These are phyloP conservation scores for Atopsyche davidsoni DNA, from an alignment of 1,140 invertebrate genomes.

Conservation along the genomic window DNA sequence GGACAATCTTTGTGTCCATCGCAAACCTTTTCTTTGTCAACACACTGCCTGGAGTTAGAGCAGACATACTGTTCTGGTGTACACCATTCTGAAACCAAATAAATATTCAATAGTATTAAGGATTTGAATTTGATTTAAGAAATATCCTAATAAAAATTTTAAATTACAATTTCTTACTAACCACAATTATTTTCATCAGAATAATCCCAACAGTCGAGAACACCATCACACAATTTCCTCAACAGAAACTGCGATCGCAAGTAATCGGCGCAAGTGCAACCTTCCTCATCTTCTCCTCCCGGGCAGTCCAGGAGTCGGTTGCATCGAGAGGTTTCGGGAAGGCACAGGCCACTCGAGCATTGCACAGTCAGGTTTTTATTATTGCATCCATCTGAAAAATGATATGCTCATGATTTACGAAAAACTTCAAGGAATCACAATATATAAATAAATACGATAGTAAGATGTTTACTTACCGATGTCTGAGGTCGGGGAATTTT, in stretches of 20 bases:
- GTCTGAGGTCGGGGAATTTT: constrained; percentile 15
- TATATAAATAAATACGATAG: constrained; percentile 2
- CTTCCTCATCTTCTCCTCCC: constrained; percentile 64
- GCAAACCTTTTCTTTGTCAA: constrained; percentile 61
- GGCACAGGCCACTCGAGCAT: constrained; percentile 61
- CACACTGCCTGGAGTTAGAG: constrained; percentile 62
- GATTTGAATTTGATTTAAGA: too few relatives aligned
- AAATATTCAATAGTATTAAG: too few relatives aligned
- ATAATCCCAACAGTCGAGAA: constrained; percentile 73
- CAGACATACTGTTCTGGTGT: constrained; percentile 66
- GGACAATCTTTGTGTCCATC: constrained; percentile 73
- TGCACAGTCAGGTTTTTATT: constrained; percentile 45
- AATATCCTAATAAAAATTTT: too few relatives aligned
- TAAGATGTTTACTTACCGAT: constrained; percentile 9
- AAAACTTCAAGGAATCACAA: neutral
- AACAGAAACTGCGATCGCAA: constrained; percentile 60
- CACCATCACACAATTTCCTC: constrained; percentile 75
- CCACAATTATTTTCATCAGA: constrained; percentile 74
- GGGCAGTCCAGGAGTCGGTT: constrained; percentile 69
- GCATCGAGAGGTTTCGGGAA: constrained; percentile 61
- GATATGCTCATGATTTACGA: neutral
- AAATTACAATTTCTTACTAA: constrained; percentile 46
- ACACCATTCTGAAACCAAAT: constrained; percentile 62
- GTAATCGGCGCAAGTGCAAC: constrained; percentile 73
- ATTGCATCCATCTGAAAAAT: constrained; percentile 42